These are phyloP conservation scores for Pholis gunnellus DNA, from an alignment of 2,113 vertebrate genomes.

Conservation along the genomic window DNA sequence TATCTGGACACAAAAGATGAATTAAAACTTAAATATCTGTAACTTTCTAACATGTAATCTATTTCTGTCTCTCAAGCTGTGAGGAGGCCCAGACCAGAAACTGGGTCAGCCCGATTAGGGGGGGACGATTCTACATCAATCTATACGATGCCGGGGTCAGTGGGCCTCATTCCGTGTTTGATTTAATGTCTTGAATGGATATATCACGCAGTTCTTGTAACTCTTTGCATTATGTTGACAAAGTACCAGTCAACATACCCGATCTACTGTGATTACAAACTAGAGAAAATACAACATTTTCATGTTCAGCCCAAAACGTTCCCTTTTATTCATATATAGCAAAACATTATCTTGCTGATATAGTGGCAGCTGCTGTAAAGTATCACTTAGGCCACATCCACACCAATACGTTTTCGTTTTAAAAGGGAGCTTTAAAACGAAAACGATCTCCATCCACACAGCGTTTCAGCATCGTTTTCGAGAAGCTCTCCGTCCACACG, in stretches of 20 bases:
- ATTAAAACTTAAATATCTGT: neutral
- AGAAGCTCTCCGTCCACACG: no score
- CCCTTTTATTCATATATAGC: neutral
- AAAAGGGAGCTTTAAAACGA: no score
- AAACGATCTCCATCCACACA: no score
- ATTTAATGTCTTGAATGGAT: neutral
- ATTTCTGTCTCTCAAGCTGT: conserved; percentile 69
- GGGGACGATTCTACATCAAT: conserved; percentile 83
- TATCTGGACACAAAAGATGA: neutral
- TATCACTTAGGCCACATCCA: neutral
- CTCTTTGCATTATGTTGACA: neutral
- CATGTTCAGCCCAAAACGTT: neutral
- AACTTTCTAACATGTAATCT: conserved; percentile 8
- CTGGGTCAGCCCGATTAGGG: conserved; percentile 79
- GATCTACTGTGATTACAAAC: neutral
- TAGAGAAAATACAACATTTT: neutral
- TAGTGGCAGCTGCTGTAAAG: neutral
- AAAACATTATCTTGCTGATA: neutral
- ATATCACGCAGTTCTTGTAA: neutral
- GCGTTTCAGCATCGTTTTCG: no score
- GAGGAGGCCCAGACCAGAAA: conserved; percentile 79
- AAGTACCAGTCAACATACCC: neutral
- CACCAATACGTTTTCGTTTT: no score
- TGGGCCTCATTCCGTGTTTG: neutral
- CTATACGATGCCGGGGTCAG: conserved; percentile 87